Percentiles rank a stretch among this genome's conserved stretches.
Evolutionary conservation across 1,140 invertebrate species (phyloP).

Genomic region (Contarinia nasturtii): DNA sequence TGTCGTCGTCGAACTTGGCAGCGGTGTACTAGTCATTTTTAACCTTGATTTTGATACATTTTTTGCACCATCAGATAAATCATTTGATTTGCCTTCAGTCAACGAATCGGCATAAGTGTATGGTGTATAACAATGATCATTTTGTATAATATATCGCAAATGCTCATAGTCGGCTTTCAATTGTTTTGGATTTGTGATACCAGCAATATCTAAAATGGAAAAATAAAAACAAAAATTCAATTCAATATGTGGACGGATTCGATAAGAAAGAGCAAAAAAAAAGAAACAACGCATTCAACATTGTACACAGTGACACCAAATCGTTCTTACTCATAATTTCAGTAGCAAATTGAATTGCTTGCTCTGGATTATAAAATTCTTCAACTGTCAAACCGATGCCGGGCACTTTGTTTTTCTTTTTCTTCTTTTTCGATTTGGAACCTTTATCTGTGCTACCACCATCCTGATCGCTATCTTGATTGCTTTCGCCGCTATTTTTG

Average conservation of each 20-base stretch:
- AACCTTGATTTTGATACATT: constrained; percentile 1
- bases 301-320: neutral
- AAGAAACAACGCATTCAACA: neutral
- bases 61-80: neutral
- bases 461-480: neutral
- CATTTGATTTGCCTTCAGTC: too few relatives aligned
- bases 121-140: constrained; percentile 47
- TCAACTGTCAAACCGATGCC: constrained; percentile 17
- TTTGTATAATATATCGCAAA: constrained; percentile 27
- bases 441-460: neutral
- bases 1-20: neutral
- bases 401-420: constrained; percentile 9
- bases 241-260: neutral
- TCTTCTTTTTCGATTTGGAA: constrained; percentile 10
- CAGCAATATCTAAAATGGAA: constrained; percentile 23
- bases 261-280: neutral
- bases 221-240: constrained; percentile 15
- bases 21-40: neutral
- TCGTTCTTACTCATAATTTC: constrained; percentile 17
- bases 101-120: constrained; percentile 20
- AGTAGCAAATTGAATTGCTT: constrained; percentile 17
- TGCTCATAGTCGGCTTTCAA: constrained; percentile 16
- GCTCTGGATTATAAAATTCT: constrained; percentile 17
- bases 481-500: constrained; percentile 6
- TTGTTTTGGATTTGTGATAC: constrained; percentile 12